Evolutionary conservation across 2,797 vertebrate species (phyloP).

Genomic region (Myoxocephalus aenaeus): DNA sequence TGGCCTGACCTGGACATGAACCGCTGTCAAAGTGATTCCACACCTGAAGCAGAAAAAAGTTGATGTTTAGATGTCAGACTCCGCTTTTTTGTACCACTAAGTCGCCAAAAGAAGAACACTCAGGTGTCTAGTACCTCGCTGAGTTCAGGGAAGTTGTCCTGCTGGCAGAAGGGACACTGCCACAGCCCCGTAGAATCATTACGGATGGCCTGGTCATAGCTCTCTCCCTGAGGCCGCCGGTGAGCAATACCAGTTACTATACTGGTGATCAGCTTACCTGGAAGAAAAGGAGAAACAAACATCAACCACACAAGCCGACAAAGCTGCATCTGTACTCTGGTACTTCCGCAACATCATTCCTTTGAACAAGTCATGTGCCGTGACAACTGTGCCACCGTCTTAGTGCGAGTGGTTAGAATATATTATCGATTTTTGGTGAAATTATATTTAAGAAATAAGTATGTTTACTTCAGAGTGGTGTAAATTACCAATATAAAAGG

Average conservation of each 20-base stretch:
- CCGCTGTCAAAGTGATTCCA: slow-evolving; percentile 99
- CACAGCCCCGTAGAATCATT: slow-evolving; percentile 96
- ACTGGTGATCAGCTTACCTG: slow-evolving; percentile 97
- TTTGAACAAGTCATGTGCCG: background rate
- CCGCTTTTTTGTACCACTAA: background rate
- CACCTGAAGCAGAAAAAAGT: slow-evolving; percentile 82
- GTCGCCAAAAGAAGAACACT: background rate
- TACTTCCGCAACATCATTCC: too few relatives aligned
- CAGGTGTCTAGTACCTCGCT: slow-evolving; percentile 88
- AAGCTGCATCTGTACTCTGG: background rate
- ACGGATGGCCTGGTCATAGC: slow-evolving; percentile 98
- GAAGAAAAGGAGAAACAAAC: background rate
- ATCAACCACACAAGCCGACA: background rate
- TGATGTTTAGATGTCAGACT: background rate
- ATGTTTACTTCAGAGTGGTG: background rate
- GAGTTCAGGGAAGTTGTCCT: slow-evolving; percentile 98
- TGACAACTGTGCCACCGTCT: background rate
- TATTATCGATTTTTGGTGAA: background rate
- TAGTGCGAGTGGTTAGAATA: background rate
- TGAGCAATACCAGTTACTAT: slow-evolving; percentile 96
- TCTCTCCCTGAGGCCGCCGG: slow-evolving; percentile 96
- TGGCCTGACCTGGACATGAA: slow-evolving; percentile 97
- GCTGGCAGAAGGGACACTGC: slow-evolving; percentile 99
- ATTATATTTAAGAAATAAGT: background rate
- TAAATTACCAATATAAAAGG: slow-evolving; percentile 96